Percentiles rank a stretch among this genome's conserved stretches.
phyloP scores from a whole-genome alignment of 2,888 invertebrate species.

The Iphiclides podalirius region DNA sequence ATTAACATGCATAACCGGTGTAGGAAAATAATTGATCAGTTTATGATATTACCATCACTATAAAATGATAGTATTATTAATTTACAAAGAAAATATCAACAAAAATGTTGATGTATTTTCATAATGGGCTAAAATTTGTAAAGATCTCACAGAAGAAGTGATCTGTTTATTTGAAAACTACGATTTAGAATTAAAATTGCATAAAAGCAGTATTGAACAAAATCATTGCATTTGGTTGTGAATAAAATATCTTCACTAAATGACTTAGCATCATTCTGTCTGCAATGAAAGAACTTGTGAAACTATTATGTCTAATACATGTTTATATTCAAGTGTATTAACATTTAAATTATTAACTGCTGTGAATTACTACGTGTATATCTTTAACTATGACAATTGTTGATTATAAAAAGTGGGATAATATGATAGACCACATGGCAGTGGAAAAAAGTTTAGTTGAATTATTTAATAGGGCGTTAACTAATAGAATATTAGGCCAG shows the following conservation, averaged over 20 bases:
- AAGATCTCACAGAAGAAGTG: constrained; percentile 18
- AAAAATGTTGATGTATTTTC: background rate
- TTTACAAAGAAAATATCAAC: background rate
- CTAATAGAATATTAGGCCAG: background rate
- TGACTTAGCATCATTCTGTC: background rate
- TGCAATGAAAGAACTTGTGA: background rate
- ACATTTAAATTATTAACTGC: background rate
- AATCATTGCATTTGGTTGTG: constrained; percentile 4
- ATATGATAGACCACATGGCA: background rate
- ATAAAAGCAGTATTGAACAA: constrained; percentile 19
- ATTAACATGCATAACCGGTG: too few relatives aligned
- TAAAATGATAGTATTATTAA: background rate
- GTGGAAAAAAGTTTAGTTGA: background rate
- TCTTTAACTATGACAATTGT: background rate
- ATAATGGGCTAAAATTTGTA: constrained; percentile 7
- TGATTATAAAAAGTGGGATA: background rate
- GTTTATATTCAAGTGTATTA: background rate
- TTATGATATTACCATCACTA: background rate
- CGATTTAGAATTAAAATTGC: background rate
- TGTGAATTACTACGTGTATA: background rate
- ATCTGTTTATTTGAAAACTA: constrained; percentile 1
- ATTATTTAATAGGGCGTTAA: background rate
- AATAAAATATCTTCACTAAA: background rate
- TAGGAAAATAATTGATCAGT: too few relatives aligned
- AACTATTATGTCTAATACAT: background rate